Evolutionary conservation across 2,797 vertebrate species (phyloP), one percentile per base, ranked within the genome.

Genomic region (Parotocinclus haroldoi): DNA sequence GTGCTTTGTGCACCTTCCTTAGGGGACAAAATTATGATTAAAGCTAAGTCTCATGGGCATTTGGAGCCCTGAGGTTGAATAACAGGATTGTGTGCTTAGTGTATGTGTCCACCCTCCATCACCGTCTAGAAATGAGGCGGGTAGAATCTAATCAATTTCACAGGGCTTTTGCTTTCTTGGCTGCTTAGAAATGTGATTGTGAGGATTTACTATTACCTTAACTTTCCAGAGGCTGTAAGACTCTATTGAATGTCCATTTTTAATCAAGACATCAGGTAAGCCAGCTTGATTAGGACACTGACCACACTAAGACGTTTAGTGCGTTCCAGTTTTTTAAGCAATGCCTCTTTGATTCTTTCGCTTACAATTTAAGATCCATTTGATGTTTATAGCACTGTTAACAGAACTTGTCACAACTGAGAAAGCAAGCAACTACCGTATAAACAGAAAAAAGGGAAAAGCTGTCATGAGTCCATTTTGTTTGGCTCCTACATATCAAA

Each of bases 221-320:
- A 78, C 82, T 81, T 79, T 57, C 42, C 50, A 70, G 50, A 69
- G 69, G 72, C 82, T 83, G 65, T 82, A 73, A 79, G 67, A 58
- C 63, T 66, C 72, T 78, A 61, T 38, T 53, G 49, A 42, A 9
- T 42, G 86, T 82, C 48, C 73, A 76, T 82, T 84, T 86, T 84
- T 85, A 84, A 86, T 87, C 69, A 11, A 9, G 63, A 79, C 80
- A 83, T 85, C 83, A 83, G 87, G 85, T 52, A 72, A 67, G 58
- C 72, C 63, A 57, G 76, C 49, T 63, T 73, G 76, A 88, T 85
- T 77, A 81, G 63, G 58, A 70, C 50, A 58, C n/a, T 10, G 57
- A 73, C 79, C 69, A 63, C 80, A 75, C 78, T 60, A 5, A 2
- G 27, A 27, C 27, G 2, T 27, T 27, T 27, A 27, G 27, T 5